Evolutionary conservation across 2,888 invertebrate genomes (phyloP), one percentile per base, ranked within the genome.

Genomic region (Microplitis deprimator): DNA sequence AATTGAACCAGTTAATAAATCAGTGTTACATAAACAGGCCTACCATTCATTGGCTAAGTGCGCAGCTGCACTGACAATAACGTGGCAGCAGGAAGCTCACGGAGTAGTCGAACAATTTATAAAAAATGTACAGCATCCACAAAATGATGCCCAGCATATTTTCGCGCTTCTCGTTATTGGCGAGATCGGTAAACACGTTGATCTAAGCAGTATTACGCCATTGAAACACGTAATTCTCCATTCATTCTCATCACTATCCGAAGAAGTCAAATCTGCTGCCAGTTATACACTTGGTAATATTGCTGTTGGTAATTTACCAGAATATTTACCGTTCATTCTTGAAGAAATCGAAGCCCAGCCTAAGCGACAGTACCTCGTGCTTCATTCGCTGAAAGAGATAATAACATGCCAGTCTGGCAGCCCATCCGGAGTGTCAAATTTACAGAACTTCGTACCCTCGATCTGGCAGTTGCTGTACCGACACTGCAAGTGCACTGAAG

Each of bases 251-350:
- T 96, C 96, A 5, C 93, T 94, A 10, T 97, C 97, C 0, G 99
- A 99, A 90, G 98, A 99, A 90, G 96, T 99, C 2, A 99, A 99
- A 90, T 96, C 97, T 0, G 98, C 98, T 0, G 99, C 99, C 13
- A 98, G 98, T 82, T 98, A 98, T 90, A 97, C 99, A 0, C 92
- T 99, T 68, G 98, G 99, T 17, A 97, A 97, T 75, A 95, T 99
- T 38, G 97, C 97, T 6, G 97, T 98, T 76, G 99, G 99, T 68
- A 99, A 98, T 91, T 91, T 99, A 82, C 94, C 95, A 10, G 94
- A 95, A 85, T 99, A 97, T 91, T 92, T 99, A 85, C 98, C 99
- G 0, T 97, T 98, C 87, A 96, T 99, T 80, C 91, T 99, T 64
- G 92, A 94, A 77, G 98, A 99, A 91, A 99, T 99, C 81, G 96